Percentiles rank a stretch among this genome's conserved stretches.
These are phyloP conservation scores for Aythya baeri DNA, from an alignment of 2,113 vertebrate genomes.

Conservation along the genomic window DNA sequence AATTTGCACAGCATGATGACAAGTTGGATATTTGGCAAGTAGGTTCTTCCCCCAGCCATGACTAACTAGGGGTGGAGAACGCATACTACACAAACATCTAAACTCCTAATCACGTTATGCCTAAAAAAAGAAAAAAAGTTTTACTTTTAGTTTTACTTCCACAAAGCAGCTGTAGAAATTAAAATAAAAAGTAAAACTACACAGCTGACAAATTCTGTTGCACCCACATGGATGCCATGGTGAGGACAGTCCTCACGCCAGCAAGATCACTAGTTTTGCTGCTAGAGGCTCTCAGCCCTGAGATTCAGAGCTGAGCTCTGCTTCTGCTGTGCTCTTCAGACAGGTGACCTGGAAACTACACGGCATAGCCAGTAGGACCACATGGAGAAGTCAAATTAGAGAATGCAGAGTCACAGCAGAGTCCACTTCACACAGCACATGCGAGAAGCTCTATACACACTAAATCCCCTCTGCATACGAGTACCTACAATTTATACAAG, in stretches of 20 bases:
- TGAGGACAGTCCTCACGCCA: not conserved
- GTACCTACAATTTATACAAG: not conserved
- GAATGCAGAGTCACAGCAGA: not conserved
- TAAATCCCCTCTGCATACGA: not conserved
- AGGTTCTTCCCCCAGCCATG: not conserved
- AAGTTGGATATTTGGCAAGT: not conserved
- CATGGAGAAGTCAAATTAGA: not conserved
- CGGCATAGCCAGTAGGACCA: not conserved
- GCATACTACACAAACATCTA: not conserved
- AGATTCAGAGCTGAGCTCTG: not conserved
- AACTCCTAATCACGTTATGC: not conserved
- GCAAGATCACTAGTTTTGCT: not conserved
- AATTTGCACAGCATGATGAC: not conserved
- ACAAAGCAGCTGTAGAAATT: not conserved
- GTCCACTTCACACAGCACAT: rapidly evolving
- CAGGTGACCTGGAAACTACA: not conserved
- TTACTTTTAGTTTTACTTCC: not conserved
- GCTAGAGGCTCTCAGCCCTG: not conserved
- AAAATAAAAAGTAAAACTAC: not conserved
- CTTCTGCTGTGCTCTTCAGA: not conserved
- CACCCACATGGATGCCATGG: rapidly evolving
- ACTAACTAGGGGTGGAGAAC: not conserved
- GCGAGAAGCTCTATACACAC: not conserved
- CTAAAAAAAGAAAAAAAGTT: not conserved
- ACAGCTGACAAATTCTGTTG: not conserved